Evolutionary conservation across 2,797 vertebrate genomes (phyloP).

Genomic region (Catharus ustulatus): DNA sequence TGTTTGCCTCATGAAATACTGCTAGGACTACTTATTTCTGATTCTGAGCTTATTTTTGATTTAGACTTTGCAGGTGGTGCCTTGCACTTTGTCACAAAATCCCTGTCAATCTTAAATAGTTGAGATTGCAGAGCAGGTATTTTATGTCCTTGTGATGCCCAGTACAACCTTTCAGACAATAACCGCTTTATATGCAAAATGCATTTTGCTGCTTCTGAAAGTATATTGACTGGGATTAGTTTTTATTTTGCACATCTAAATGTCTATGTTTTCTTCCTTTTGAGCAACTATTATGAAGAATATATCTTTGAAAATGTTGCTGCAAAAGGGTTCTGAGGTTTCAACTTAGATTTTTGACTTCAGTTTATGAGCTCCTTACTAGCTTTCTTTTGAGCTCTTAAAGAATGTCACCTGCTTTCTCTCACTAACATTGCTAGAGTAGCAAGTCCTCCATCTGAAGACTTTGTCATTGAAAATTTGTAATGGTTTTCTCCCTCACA

Average conservation of each 20-base stretch:
- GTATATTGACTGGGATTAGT: neutral
- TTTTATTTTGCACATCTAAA: neutral
- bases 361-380: neutral
- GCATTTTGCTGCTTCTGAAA: neutral
- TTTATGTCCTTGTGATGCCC: neutral
- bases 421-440: neutral
- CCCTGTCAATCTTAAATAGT: neutral
- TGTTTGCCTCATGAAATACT: neutral
- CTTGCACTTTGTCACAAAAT: conserved; percentile 20
- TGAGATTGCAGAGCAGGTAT: neutral
- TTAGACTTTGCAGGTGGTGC: neutral
- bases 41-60: neutral
- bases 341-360: neutral
- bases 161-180: neutral
- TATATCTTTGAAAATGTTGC: neutral
- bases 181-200: neutral
- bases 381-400: neutral
- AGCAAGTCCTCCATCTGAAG: neutral
- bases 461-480: neutral
- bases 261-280: neutral
- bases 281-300: neutral
- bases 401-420: conserved; percentile 30
- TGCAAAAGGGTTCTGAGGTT: neutral
- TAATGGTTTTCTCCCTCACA: neutral
- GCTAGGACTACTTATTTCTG: neutral